Conservation (phyloP, 2,113 vertebrate genomes). For the Lycaon pictus region DNA sequence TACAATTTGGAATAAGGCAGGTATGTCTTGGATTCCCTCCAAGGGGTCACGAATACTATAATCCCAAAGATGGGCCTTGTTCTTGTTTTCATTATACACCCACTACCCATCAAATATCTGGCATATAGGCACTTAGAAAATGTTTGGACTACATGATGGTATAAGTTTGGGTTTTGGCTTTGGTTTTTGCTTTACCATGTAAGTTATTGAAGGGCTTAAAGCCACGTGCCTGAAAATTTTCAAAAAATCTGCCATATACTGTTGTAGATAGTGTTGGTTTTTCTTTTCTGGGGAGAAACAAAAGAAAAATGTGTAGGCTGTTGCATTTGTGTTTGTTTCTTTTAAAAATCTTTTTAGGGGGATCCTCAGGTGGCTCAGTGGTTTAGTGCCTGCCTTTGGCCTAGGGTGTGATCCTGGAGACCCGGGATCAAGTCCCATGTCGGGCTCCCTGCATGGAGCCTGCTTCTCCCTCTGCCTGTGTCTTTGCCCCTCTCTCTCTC, state of each 20-base stretch:
- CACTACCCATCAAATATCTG: background rate
- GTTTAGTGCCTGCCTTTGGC: too few species aligned
- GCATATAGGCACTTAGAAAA: background rate
- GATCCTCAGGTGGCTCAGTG: too few species aligned
- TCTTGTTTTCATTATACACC: background rate
- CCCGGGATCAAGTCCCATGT: too few species aligned
- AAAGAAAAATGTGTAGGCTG: background rate
- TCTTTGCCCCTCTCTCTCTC: too few species aligned
- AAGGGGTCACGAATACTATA: background rate
- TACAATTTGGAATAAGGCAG: constrained; percentile 29
- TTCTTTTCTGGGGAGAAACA: background rate
- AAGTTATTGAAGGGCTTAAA: background rate
- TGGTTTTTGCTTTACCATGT: background rate
- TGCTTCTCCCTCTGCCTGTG: too few species aligned
- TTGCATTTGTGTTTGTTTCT: constrained; percentile 47
- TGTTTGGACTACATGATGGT: background rate
- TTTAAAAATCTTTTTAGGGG: constrained; percentile 55
- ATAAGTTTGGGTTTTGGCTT: background rate
- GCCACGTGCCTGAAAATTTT: background rate
- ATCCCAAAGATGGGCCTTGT: background rate
- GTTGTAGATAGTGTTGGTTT: background rate
- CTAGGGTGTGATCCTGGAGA: too few species aligned
- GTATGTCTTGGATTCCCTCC: background rate
- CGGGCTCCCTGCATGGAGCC: too few species aligned
- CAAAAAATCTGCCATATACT: background rate